phyloP scores from a whole-genome alignment of 2,888 invertebrate genomes.

The Metacarcinus magister region DNA sequence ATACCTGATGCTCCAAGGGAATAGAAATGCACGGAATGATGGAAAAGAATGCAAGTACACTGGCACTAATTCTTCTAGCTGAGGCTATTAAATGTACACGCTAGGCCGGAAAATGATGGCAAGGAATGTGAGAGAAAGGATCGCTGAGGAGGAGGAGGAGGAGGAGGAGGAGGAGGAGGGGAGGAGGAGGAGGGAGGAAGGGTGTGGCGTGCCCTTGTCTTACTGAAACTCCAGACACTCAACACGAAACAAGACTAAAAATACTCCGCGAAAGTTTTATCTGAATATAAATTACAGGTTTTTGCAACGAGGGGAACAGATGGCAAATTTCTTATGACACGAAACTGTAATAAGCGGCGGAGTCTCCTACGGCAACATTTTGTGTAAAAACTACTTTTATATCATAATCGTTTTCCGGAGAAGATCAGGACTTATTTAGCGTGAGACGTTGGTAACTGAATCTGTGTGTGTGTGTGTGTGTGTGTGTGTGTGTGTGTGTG shows the following conservation, averaged over 20 bases:
- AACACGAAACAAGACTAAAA: background rate
- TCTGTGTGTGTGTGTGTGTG: constrained; percentile 33
- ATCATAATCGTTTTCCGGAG: background rate
- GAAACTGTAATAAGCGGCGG: background rate
- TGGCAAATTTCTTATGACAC: constrained; percentile 2
- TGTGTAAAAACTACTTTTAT: background rate
- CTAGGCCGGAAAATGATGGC: background rate
- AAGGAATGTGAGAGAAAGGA: background rate
- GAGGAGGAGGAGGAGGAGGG: background rate
- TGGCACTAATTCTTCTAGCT: background rate
- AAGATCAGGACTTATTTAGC: background rate
- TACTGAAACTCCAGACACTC: background rate
- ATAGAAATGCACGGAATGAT: background rate
- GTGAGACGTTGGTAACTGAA: background rate
- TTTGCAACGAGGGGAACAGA: background rate
- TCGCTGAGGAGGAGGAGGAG: too few species aligned
- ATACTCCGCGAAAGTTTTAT: background rate
- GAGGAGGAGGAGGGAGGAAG: background rate
- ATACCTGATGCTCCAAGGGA: background rate
- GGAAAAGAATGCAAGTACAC: background rate
- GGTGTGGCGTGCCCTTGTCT: background rate
- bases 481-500: constrained; percentile 28
- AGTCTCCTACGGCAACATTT: background rate
- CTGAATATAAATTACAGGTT: background rate
- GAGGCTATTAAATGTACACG: background rate